phyloP scores from a whole-genome alignment of 2,113 vertebrate genomes.

The Thunnus thynnus region DNA sequence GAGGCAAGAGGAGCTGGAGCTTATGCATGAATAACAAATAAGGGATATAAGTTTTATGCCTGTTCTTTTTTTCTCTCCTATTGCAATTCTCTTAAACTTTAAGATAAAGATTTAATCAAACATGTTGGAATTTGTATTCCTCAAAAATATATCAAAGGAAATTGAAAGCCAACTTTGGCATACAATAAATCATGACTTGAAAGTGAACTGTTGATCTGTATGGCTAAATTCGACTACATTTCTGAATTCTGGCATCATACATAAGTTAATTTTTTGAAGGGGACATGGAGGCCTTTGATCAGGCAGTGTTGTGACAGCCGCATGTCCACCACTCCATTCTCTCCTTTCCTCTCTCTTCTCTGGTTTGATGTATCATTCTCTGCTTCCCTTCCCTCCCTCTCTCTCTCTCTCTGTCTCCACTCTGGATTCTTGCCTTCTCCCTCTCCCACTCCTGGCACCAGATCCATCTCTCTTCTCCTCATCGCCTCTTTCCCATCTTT shows the following conservation, averaged over 20 bases:
- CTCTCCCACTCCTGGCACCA: background rate
- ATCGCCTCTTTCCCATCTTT: constrained; percentile 17
- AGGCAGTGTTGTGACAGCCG: background rate
- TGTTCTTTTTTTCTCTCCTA: constrained; percentile 1
- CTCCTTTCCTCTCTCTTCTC: constrained; percentile 9
- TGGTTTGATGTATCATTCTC: constrained; percentile 11
- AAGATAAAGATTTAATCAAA: constrained; percentile 56
- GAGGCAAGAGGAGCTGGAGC: constrained; percentile 67
- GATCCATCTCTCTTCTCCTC: constrained; percentile 30
- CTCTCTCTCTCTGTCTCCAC: background rate
- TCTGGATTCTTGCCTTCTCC: background rate
- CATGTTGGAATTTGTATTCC: constrained; percentile 47
- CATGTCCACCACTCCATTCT: constrained; percentile 4
- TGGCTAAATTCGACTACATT: background rate
- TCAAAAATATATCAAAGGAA: constrained; percentile 47
- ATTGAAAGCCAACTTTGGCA: background rate
- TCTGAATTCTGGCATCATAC: background rate
- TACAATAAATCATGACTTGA: constrained; percentile 24
- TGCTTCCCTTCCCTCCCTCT: background rate
- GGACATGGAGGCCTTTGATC: constrained; percentile 42
- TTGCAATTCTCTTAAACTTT: constrained; percentile 28
- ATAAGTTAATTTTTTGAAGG: constrained; percentile 33
- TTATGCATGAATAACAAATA: constrained; percentile 78
- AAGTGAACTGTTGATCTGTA: constrained; percentile 16
- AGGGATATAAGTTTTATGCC: constrained; percentile 54